Percentiles rank a stretch among this genome's conserved stretches.
Conservation (phyloP, 2,113 vertebrate species). For the Cranoglanis bouderius region DNA sequence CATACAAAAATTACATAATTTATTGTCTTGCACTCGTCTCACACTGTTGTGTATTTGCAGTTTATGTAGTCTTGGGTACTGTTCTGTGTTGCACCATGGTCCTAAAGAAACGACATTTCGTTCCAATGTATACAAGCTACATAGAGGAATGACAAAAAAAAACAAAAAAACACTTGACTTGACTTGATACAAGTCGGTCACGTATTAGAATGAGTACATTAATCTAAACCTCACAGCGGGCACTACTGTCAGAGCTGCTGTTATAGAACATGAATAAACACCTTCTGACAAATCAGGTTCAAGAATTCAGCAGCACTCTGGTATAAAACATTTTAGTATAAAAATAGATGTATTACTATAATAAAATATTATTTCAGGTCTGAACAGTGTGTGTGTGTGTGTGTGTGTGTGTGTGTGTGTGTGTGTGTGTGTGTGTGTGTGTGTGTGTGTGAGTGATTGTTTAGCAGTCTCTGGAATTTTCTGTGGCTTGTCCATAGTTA, state of each 20-base stretch:
- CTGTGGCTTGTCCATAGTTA: constrained; percentile 13
- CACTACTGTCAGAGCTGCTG: background rate
- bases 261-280: background rate
- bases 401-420: background rate
- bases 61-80: too few species aligned
- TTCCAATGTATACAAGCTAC: too few species aligned
- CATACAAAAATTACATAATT: too few species aligned
- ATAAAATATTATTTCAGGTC: background rate
- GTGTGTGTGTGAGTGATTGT: background rate
- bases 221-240: background rate
- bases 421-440: background rate
- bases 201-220: background rate
- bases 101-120: too few species aligned
- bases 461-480: background rate
- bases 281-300: background rate
- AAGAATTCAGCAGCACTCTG: background rate
- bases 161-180: too few species aligned
- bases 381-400: background rate
- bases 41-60: too few species aligned
- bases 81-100: too few species aligned
- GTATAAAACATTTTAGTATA: background rate
- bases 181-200: background rate
- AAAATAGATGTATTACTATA: background rate
- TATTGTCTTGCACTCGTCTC: too few species aligned
- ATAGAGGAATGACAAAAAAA: too few species aligned